Percentiles rank a stretch among this genome's conserved stretches.
These are phyloP conservation scores for Quadroppia sp. DNA, from an alignment of 2,888 invertebrate species.

Conservation along the genomic window DNA sequence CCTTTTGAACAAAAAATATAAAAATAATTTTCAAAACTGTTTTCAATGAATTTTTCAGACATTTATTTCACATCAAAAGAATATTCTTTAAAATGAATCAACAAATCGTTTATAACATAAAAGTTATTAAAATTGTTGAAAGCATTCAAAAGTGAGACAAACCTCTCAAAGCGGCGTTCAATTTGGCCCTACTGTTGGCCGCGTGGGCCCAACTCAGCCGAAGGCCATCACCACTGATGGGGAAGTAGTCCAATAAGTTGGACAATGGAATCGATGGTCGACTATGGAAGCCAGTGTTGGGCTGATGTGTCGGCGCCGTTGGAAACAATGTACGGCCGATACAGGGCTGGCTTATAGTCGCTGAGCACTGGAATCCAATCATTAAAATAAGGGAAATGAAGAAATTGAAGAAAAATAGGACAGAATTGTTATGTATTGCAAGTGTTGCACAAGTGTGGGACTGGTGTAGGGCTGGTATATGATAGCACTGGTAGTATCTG, in stretches of 20 bases:
- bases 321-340: slow-evolving; percentile 44
- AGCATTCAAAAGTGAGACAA: slow-evolving; percentile 22
- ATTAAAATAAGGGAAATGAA: slow-evolving; percentile 21
- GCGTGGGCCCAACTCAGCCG: slow-evolving; percentile 52
- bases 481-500: not conserved
- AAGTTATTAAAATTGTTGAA: not conserved
- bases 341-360: slow-evolving; percentile 43
- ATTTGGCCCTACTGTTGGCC: slow-evolving; percentile 50
- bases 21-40: not conserved
- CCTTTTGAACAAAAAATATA: slow-evolving; percentile 36
- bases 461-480: not conserved
- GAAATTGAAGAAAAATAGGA: slow-evolving; percentile 12
- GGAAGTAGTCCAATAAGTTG: slow-evolving; percentile 49
- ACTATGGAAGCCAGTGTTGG: slow-evolving; percentile 36
- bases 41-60: not conserved
- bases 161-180: slow-evolving; percentile 50
- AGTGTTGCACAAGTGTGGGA: not conserved
- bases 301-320: slow-evolving; percentile 39
- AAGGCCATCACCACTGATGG: slow-evolving; percentile 50
- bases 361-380: slow-evolving; percentile 45
- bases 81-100: not conserved
- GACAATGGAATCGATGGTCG: slow-evolving; percentile 42
- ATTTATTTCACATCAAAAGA: not conserved
- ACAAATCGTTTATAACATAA: not conserved
- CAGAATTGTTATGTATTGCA: slow-evolving; percentile 7